Conservation (phyloP, 92 coral and sea anemone species). For the Scolanthus callimorphus region DNA sequence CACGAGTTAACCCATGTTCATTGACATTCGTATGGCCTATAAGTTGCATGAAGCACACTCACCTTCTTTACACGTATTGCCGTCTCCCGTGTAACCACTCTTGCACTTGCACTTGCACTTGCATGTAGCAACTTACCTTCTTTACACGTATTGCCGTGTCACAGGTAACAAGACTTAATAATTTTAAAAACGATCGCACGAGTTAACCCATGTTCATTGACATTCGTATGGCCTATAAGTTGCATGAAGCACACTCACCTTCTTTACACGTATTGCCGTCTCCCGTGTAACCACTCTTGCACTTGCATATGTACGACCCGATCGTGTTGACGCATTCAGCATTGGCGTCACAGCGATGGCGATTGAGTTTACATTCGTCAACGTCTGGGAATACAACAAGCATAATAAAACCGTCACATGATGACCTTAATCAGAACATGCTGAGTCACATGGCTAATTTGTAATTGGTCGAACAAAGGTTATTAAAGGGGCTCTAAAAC, state of each 20-base stretch:
- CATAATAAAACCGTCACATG: too few relatives aligned
- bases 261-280: constrained; percentile 26
- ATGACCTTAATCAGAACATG: too few relatives aligned
- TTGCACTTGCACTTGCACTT: constrained; percentile 28
- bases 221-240: too few relatives aligned
- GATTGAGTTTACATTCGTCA: constrained; percentile 44
- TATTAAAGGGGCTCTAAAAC: too few relatives aligned
- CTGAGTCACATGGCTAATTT: too few relatives aligned
- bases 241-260: constrained; percentile 20
- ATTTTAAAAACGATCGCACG: background rate
- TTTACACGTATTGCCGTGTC: constrained; percentile 31
- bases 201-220: too few relatives aligned
- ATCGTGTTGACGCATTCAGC: constrained; percentile 63
- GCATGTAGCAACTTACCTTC: constrained; percentile 27
- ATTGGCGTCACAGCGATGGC: constrained; percentile 38
- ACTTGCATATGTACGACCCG: constrained; percentile 52
- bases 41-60: background rate
- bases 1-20: too few relatives aligned
- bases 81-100: constrained; percentile 21
- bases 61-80: constrained; percentile 41
- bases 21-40: too few relatives aligned
- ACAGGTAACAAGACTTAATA: constrained; percentile 13
- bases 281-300: constrained; percentile 25
- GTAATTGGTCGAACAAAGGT: too few relatives aligned
- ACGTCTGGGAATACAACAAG: constrained; percentile 52